phyloP scores from a whole-genome alignment of 2,113 vertebrate genomes.

The Pelmatolapia mariae region DNA sequence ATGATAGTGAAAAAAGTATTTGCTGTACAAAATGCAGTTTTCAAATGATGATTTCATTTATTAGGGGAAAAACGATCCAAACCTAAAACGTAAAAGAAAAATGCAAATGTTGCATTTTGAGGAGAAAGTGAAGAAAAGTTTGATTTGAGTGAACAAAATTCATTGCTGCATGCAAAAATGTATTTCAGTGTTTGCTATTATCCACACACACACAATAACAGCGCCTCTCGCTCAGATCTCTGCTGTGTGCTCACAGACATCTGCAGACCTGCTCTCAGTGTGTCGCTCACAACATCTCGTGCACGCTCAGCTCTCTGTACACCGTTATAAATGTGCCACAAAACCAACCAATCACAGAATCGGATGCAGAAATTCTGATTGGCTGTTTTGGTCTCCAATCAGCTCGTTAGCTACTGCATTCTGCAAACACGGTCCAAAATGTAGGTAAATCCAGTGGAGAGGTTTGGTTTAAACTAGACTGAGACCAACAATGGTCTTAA shows the following conservation, averaged over 20 bases:
- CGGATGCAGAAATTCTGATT: not conserved
- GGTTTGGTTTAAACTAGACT: too few species aligned
- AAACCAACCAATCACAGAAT: not conserved
- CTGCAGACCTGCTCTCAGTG: not conserved
- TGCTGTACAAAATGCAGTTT: not conserved
- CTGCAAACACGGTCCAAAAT: rapidly evolving
- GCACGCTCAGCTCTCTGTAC: not conserved
- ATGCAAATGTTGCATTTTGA: not conserved
- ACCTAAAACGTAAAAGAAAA: not conserved
- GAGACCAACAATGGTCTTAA: too few species aligned
- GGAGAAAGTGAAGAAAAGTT: not conserved
- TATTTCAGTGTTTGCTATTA: not conserved
- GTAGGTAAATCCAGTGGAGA: not conserved
- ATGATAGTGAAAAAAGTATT: not conserved
- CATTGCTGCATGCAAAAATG: too few species aligned
- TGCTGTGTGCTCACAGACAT: not conserved
- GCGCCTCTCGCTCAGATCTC: not conserved
- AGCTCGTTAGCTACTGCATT: not conserved
- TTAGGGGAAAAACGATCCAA: not conserved
- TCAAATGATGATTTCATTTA: not conserved
- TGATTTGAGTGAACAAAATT: not conserved
- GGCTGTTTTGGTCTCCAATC: not conserved
- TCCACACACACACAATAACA: not conserved
- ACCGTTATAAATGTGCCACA: not conserved
- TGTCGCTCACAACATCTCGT: not conserved